A percentile compares a stretch with the other conserved stretches of the same genome.
phyloP scores from a whole-genome alignment of 2,888 invertebrate genomes.

The Neoaliturus tenellus region DNA sequence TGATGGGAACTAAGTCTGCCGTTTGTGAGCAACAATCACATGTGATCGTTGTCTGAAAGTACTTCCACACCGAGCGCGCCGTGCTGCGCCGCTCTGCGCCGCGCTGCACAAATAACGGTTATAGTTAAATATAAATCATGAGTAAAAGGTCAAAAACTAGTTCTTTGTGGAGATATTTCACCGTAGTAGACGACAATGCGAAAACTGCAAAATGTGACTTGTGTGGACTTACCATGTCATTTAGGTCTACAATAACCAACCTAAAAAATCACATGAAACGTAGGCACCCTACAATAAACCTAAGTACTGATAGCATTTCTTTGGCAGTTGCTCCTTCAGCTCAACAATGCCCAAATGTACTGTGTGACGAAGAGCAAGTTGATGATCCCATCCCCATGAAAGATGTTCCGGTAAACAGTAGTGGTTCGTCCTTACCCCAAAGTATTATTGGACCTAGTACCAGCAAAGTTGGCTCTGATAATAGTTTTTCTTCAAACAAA shows the following conservation, averaged over 20 bases:
- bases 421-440: neutral
- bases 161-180: conserved; percentile 22
- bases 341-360: neutral
- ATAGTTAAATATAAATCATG: no score
- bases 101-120: no score
- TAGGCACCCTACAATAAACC: conserved; percentile 38
- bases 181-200: neutral
- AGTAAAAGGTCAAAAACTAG: conserved; percentile 27
- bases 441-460: neutral
- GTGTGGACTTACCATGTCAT: neutral
- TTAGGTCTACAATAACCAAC: conserved; percentile 4
- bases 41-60: no score
- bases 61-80: no score
- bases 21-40: no score
- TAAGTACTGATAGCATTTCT: neutral
- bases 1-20: no score
- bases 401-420: neutral
- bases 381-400: neutral
- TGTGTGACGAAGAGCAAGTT: neutral
- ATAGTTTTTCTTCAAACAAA: neutral
- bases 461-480: no score
- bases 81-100: no score
- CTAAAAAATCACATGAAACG: conserved; percentile 31
- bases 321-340: neutral
- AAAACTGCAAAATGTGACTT: conserved; percentile 44